Evolutionary conservation across 2,888 invertebrate species (phyloP).

Genomic region (Acrobeloides nanus): DNA sequence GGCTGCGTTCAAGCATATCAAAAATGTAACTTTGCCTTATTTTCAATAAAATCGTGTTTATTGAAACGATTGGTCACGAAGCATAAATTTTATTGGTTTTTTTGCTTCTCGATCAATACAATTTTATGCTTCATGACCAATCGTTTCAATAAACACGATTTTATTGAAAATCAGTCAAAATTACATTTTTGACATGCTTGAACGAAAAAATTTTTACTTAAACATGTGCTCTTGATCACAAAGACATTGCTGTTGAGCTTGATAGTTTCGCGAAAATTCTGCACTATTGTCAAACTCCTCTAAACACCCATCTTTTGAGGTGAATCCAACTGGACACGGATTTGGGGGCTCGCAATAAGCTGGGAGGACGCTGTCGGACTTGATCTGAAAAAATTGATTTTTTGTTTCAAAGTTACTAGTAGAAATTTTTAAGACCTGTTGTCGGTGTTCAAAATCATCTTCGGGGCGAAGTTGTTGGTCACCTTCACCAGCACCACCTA

Average conservation of each 20-base stretch:
- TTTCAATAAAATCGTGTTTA: no score
- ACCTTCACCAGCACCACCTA: slow-evolving; percentile 70
- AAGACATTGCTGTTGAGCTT: slow-evolving; percentile 85
- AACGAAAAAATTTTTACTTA: slow-evolving; percentile 32
- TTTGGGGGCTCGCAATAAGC: slow-evolving; percentile 99
- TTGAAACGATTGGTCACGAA: not conserved
- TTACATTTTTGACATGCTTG: no score
- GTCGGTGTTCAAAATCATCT: slow-evolving; percentile 41
- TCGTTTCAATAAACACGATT: slow-evolving; percentile 7
- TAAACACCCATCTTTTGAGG: slow-evolving; percentile 77
- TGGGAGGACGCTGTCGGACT: slow-evolving; percentile 82
- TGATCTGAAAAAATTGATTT: slow-evolving; percentile 62
- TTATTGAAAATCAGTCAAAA: no score
- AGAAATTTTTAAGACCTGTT: slow-evolving; percentile 30
- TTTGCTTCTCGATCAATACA: not conserved
- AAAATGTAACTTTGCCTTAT: no score
- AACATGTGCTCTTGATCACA: slow-evolving; percentile 87
- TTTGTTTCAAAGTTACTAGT: not conserved
- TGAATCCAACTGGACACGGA: slow-evolving; percentile 90
- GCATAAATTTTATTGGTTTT: not conserved
- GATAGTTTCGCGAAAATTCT: slow-evolving; percentile 84
- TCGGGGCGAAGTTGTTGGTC: slow-evolving; percentile 62
- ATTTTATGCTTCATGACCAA: not conserved
- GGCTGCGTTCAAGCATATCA: no score
- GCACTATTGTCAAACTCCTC: slow-evolving; percentile 70